A percentile compares a stretch with the other conserved stretches of the same genome.
Conservation (phyloP, 37 sponge, comb jelly and placozoan species). For the Dysidea cf. avara region DNA sequence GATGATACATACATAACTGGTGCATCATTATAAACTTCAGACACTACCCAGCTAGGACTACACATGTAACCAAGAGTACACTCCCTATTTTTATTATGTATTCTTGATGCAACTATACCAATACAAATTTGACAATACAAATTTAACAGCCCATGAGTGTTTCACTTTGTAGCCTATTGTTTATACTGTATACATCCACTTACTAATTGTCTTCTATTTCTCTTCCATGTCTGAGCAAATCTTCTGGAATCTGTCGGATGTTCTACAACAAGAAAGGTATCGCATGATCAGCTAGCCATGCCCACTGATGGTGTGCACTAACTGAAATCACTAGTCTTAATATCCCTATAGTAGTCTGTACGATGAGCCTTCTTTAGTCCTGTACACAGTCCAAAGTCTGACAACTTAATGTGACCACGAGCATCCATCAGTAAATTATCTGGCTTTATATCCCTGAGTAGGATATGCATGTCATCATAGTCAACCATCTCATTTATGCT, state of each 20-base stretch:
- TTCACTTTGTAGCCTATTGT: background rate
- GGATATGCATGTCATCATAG: too few species aligned
- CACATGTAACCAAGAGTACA: too few species aligned
- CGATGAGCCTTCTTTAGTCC: conserved; percentile 94
- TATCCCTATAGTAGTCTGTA: conserved; percentile 95
- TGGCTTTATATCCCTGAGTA: conserved; percentile 99
- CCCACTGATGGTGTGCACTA: conserved; percentile 1
- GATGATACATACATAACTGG: too few species aligned
- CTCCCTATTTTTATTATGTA: too few species aligned
- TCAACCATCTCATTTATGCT: too few species aligned
- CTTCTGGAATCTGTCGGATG: conserved; percentile 63
- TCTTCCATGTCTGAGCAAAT: conserved; percentile 90
- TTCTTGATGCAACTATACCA: background rate
- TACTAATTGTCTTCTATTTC: conserved; percentile 80
- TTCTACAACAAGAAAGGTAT: conserved; percentile 22
- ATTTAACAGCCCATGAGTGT: too few species aligned
- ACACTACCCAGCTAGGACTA: too few species aligned
- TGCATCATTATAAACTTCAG: too few species aligned
- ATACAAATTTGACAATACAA: too few species aligned
- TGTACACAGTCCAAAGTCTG: conserved; percentile 97
- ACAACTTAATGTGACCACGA: conserved; percentile 92
- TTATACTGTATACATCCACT: background rate
- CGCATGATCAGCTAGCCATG: background rate
- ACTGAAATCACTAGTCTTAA: conserved; percentile 71
- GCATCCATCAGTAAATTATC: conserved; percentile 95